phyloP scores from a whole-genome alignment of 2,797 vertebrate genomes.

The Synanceia verrucosa region DNA sequence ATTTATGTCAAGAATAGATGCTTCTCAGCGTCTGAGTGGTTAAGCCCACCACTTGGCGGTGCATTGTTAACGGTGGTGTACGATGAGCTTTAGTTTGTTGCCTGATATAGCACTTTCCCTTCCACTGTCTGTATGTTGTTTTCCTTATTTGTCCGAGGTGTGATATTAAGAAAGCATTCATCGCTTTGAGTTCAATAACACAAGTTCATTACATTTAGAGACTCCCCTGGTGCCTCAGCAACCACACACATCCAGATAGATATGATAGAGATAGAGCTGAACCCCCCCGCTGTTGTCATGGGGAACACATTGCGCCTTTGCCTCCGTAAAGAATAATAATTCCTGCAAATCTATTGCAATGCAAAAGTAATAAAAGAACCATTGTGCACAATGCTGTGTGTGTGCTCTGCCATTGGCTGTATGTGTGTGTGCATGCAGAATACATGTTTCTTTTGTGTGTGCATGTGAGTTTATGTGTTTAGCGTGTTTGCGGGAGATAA shows the following conservation, averaged over 20 bases:
- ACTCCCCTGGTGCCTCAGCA: constrained; percentile 30
- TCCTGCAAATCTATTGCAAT: constrained; percentile 52
- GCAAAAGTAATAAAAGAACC: constrained; percentile 54
- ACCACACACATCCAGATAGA: neutral
- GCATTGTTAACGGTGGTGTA: constrained; percentile 15
- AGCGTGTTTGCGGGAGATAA: constrained; percentile 79
- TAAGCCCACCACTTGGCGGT: constrained; percentile 27
- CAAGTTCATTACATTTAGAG: constrained; percentile 57
- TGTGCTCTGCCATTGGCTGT: constrained; percentile 17
- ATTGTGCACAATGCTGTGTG: constrained; percentile 18
- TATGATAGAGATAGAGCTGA: constrained; percentile 17
- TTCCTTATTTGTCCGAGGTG: neutral
- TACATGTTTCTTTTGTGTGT: constrained; percentile 60
- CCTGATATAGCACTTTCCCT: neutral
- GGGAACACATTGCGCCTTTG: constrained; percentile 58
- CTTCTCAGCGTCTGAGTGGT: constrained; percentile 39
- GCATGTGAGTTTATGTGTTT: constrained; percentile 55
- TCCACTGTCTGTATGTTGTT: neutral
- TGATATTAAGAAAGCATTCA: constrained; percentile 33
- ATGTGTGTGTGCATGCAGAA: constrained; percentile 5
- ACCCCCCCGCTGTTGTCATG: constrained; percentile 61
- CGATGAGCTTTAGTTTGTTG: neutral
- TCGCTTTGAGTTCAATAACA: constrained; percentile 49
- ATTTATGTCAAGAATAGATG: constrained; percentile 58
- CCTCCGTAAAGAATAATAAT: constrained; percentile 71